Base-by-base conservation (phyloP, 2,888 invertebrate species). In the Pristionchus japonicus region DNA sequence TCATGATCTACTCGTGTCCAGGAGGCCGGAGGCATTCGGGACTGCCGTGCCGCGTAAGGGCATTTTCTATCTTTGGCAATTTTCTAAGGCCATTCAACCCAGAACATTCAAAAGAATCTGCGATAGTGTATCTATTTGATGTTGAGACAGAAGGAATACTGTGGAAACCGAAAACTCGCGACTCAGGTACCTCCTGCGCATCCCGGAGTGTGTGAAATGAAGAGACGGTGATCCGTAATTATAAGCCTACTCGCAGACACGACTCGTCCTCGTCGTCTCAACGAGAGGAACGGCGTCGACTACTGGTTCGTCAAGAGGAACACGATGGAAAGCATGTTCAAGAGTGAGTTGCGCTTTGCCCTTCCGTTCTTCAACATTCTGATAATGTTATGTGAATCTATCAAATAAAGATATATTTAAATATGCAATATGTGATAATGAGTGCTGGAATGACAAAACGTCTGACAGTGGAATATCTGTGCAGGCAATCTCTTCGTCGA, bases 261-360 rank as follows among this genome's bases (percentile, higher is more conserved):
- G 11, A 87, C 87, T 43, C 87, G 87, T 3, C 77, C 87, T 23
- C 49, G 43, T 52, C 49, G 87, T 27, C 34, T 77, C 9, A 4
- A 37, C 17, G 87, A 87, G 61, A 34, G 37, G n/a, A 37, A 87
- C 77, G 87, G 87, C 37, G 40, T 40, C n/a, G 77, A 87, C 20
- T 87, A 87, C 57, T 87, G 87, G 87, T 87, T 87, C 61, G 87
- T 87, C 57, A 87, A 87, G 61, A 52, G 23, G 15, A 37, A 52
- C 15, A 87, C 87, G n/a, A 87, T 87, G 87, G 87, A 87, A 43
- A 74, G 47, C 27, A 87, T 87, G 87, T 11, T 87, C 11, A 87
- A 77, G 61, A 70, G 67, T 86, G 20, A 13, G 86, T 17, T 17
- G 31, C 31, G 31, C 31, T 31, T 67, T 67, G 11, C 7, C 3